phyloP scores from a whole-genome alignment of 1,140 invertebrate species.

The Venustaconcha ellipsiformis region DNA sequence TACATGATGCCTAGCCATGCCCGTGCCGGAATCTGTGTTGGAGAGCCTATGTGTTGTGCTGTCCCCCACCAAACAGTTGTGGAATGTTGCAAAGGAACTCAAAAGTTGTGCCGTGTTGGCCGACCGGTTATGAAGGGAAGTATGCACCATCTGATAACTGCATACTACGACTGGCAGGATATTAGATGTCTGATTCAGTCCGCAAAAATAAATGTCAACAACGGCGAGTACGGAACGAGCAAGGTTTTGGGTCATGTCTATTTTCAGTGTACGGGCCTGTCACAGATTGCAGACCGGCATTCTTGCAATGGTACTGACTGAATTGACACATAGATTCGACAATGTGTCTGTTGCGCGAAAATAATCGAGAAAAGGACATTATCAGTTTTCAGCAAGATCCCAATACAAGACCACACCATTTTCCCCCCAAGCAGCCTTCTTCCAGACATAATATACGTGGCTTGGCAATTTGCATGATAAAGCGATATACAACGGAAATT shows the following conservation, averaged over 20 bases:
- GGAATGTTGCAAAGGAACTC: too few species aligned
- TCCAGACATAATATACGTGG: background rate
- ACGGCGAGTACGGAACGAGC: background rate
- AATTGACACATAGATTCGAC: background rate
- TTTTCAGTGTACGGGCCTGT: background rate
- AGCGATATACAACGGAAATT: background rate
- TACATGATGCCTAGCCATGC: too few species aligned
- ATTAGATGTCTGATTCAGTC: background rate
- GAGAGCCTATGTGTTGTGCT: too few species aligned
- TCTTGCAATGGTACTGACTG: background rate
- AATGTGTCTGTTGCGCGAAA: background rate
- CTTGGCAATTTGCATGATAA: background rate
- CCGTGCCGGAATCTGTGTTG: too few species aligned
- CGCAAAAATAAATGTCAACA: background rate
- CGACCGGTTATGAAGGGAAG: too few species aligned
- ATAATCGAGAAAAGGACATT: background rate
- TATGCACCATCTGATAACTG: background rate
- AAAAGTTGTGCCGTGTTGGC: too few species aligned
- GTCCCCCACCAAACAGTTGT: too few species aligned
- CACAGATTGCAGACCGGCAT: background rate
- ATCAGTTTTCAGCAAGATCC: background rate
- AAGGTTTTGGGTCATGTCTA: background rate
- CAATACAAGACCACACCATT: background rate
- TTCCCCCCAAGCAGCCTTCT: background rate
- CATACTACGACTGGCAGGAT: background rate